Conservation (phyloP, 2,113 vertebrate genomes). For the Tyto alba region DNA sequence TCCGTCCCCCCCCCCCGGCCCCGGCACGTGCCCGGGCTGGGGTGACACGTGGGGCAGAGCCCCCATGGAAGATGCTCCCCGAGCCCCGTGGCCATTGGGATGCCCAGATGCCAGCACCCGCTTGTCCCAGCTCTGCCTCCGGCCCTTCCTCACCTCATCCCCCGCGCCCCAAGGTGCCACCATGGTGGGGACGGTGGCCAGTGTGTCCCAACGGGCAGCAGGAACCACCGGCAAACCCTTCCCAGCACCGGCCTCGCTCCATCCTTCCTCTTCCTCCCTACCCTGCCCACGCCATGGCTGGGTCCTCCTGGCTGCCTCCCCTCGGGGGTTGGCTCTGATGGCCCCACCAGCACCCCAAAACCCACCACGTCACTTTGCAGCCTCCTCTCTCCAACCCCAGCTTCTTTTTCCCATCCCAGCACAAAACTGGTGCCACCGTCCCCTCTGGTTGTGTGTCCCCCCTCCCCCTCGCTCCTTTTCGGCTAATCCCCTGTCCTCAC, state of each 20-base stretch:
- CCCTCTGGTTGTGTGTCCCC: neutral
- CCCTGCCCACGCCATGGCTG: fast-evolving
- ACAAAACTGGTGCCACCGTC: neutral
- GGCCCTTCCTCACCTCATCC: fast-evolving
- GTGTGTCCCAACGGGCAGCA: neutral
- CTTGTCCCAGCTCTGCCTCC: neutral
- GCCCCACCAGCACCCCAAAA: neutral
- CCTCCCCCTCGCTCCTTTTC: neutral
- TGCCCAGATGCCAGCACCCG: neutral
- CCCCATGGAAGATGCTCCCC: fast-evolving
- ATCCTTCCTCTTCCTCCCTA: neutral
- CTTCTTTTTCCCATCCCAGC: neutral
- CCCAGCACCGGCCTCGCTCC: neutral
- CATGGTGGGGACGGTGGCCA: neutral
- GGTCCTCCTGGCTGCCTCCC: neutral
- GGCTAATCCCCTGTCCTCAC: slow-evolving; percentile 51
- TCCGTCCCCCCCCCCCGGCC: too few species aligned
- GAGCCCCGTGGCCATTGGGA: fast-evolving
- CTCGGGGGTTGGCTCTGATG: neutral
- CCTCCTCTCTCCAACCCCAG: fast-evolving
- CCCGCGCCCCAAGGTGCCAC: fast-evolving
- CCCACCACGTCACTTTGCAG: fast-evolving
- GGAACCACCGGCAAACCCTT: fast-evolving
- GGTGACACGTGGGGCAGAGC: fast-evolving
- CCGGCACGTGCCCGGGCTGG: fast-evolving